A percentile compares a stretch with the other conserved stretches of the same genome.
These are phyloP conservation scores for Aethina tumida DNA, from an alignment of 1,140 invertebrate species.

Conservation along the genomic window DNA sequence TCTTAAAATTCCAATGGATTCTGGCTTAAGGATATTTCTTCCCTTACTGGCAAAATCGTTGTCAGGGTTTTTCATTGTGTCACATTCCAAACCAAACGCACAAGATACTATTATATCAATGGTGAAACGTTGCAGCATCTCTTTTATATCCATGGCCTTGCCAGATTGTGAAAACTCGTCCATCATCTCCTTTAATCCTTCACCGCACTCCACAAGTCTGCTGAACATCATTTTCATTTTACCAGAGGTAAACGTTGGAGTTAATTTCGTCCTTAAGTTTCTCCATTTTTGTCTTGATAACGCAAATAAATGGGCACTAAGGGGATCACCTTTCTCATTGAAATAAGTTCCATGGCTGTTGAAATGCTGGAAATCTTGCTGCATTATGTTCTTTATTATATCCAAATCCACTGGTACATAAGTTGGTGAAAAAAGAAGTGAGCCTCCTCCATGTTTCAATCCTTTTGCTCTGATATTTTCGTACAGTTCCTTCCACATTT, in stretches of 20 bases:
- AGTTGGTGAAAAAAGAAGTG: constrained; percentile 20
- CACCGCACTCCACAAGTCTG: constrained; percentile 13
- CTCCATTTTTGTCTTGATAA: constrained; percentile 39
- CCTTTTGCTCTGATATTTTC: constrained; percentile 4
- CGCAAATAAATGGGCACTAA: constrained; percentile 21
- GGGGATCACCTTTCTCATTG: constrained; percentile 31
- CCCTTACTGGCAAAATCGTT: constrained; percentile 37
- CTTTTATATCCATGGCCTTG: constrained; percentile 13
- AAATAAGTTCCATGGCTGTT: constrained; percentile 34
- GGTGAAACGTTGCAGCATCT: constrained; percentile 13
- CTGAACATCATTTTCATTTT: constrained; percentile 25
- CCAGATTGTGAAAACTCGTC: constrained; percentile 1
- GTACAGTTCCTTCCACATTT: constrained; percentile 7
- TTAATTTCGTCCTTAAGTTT: constrained; percentile 39
- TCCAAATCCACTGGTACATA: constrained; percentile 31
- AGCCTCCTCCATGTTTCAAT: constrained; percentile 13
- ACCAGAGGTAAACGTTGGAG: constrained; percentile 40
- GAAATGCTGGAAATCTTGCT: constrained; percentile 36
- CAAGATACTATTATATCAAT: constrained; percentile 14
- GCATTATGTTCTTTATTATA: constrained; percentile 36
- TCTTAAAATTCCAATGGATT: not conserved
- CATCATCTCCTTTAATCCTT: constrained; percentile 9
- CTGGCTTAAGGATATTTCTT: constrained; percentile 31
- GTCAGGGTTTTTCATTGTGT: constrained; percentile 20
- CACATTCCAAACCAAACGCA: constrained; percentile 39